Evolutionary conservation across 1,140 invertebrate species (phyloP).

Genomic region (Aphelenchoides besseyi): DNA sequence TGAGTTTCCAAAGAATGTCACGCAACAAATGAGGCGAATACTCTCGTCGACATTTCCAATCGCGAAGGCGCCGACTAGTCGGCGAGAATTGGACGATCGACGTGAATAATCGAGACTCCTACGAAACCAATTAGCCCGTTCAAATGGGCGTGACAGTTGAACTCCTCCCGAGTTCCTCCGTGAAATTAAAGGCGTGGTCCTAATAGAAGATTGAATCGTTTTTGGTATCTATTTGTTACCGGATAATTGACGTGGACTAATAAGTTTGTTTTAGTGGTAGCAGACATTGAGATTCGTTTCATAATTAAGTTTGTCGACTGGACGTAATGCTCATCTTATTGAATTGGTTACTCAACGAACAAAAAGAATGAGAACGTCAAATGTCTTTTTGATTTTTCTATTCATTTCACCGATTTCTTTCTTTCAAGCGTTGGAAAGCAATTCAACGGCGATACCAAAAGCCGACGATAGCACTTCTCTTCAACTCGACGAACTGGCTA

Average conservation of each 20-base stretch:
- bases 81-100: no score
- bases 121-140: no score
- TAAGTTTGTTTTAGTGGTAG: no score
- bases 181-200: not conserved
- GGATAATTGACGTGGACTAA: no score
- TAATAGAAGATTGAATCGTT: no score
- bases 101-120: no score
- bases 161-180: not conserved
- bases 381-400: not conserved
- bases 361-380: not conserved
- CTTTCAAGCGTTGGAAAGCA: not conserved
- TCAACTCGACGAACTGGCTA: conserved; percentile 2
- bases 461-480: not conserved
- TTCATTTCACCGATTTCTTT: not conserved
- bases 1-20: no score
- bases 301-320: not conserved
- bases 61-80: no score
- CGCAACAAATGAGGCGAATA: no score
- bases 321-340: not conserved
- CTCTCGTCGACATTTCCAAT: no score
- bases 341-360: not conserved
- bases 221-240: no score
- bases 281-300: not conserved
- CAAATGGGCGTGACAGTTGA: not conserved
- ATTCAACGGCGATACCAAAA: not conserved